A percentile compares a stretch with the other conserved stretches of the same genome.
These are phyloP conservation scores for Panopea generosa DNA, from an alignment of 2,888 invertebrate species.

Conservation along the genomic window DNA sequence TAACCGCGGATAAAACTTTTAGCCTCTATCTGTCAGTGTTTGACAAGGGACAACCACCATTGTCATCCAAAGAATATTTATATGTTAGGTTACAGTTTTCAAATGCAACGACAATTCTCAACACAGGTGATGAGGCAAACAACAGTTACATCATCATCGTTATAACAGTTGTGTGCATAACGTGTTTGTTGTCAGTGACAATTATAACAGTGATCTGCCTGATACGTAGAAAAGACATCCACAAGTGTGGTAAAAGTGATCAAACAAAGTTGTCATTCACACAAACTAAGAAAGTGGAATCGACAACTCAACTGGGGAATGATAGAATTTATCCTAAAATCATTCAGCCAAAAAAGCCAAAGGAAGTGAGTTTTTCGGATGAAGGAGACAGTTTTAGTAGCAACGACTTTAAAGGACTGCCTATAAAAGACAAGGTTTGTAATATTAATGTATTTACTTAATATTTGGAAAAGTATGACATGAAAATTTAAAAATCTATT, in stretches of 20 bases:
- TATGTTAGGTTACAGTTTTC: constrained; percentile 54
- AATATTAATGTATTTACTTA: neutral
- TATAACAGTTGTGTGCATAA: constrained; percentile 66
- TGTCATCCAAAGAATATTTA: constrained; percentile 35
- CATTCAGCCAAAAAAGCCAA: constrained; percentile 48
- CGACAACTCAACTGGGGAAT: constrained; percentile 36
- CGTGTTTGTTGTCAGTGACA: constrained; percentile 62
- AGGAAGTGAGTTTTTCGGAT: constrained; percentile 68
- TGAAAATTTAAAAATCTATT: neutral
- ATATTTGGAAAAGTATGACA: neutral
- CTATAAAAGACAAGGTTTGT: constrained; percentile 41
- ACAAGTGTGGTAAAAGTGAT: constrained; percentile 40
- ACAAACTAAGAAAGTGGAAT: neutral
- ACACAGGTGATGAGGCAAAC: constrained; percentile 21
- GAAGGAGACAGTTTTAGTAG: constrained; percentile 46
- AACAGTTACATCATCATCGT: constrained; percentile 66
- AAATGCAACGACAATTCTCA: constrained; percentile 46
- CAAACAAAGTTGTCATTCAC: neutral
- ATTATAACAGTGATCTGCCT: constrained; percentile 68
- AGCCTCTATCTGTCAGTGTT: constrained; percentile 54
- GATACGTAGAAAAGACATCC: constrained; percentile 57
- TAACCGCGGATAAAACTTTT: constrained; percentile 58
- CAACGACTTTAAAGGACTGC: constrained; percentile 32
- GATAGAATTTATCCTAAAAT: constrained; percentile 56
- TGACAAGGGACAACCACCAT: constrained; percentile 61